These are phyloP conservation scores for Platorchestia sp. DNA, from an alignment of 1,140 invertebrate genomes.

Conservation along the genomic window DNA sequence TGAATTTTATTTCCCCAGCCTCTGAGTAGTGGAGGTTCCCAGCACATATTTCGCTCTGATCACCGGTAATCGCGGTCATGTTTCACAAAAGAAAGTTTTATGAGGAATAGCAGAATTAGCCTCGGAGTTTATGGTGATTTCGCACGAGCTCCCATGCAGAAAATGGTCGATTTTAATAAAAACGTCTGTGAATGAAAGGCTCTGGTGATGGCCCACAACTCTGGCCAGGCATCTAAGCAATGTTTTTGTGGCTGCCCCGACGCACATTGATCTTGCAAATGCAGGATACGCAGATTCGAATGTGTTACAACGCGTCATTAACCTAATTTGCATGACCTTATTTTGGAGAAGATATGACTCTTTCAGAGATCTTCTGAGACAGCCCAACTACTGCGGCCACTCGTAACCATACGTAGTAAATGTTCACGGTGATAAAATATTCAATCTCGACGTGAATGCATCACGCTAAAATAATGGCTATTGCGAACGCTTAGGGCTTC, in stretches of 20 bases:
- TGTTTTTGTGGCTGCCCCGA: background rate
- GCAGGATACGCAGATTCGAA: background rate
- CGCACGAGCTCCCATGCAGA: slow-evolving; percentile 51
- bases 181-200: background rate
- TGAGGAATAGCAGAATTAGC: slow-evolving; percentile 28
- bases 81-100: slow-evolving; percentile 52
- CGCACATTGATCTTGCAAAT: background rate
- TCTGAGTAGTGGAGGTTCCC: background rate
- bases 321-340: background rate
- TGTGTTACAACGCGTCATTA: background rate
- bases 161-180: slow-evolving; percentile 37
- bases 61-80: slow-evolving; percentile 29
- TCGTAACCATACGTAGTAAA: background rate
- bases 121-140: slow-evolving; percentile 27
- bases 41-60: slow-evolving; percentile 39
- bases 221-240: background rate
- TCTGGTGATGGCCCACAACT: background rate
- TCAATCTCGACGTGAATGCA: background rate
- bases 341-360: background rate
- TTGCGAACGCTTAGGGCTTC: background rate
- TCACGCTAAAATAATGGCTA: background rate
- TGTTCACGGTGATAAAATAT: background rate
- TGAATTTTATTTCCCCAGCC: slow-evolving; percentile 27
- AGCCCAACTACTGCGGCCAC: background rate
- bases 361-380: background rate